These are phyloP conservation scores for Drosophila mauritiana DNA, from an alignment of 1,140 invertebrate genomes.

Conservation along the genomic window DNA sequence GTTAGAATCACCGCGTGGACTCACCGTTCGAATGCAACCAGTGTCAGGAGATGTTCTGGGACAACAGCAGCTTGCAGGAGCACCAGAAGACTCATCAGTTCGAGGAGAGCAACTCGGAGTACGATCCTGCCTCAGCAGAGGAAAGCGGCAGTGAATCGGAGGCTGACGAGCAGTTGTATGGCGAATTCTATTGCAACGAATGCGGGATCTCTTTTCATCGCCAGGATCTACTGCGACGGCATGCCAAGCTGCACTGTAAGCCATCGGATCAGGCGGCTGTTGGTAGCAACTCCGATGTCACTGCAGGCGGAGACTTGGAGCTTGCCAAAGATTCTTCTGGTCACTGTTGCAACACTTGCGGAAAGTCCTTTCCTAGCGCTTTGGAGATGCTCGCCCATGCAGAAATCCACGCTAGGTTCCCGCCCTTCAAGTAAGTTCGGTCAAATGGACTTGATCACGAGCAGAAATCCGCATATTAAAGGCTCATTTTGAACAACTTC, in stretches of 20 bases:
- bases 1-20: constrained; percentile 89
- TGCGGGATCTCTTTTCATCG: constrained; percentile 91
- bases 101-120: constrained; percentile 83
- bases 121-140: constrained; percentile 84
- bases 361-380: constrained; percentile 90
- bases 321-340: constrained; percentile 57
- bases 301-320: constrained; percentile 69
- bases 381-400: constrained; percentile 91
- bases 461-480: not conserved
- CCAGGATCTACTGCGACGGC: constrained; percentile 89
- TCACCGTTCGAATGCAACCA: constrained; percentile 90
- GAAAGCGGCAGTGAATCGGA: constrained; percentile 86
- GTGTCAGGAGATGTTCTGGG: constrained; percentile 92
- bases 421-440: constrained; percentile 85
- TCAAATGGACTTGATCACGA: not conserved
- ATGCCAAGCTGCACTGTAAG: constrained; percentile 86
- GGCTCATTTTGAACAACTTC: not conserved
- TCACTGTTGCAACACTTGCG: constrained; percentile 89
- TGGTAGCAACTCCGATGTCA: constrained; percentile 4
- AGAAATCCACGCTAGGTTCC: constrained; percentile 88
- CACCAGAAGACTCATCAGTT: constrained; percentile 88
- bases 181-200: constrained; percentile 90
- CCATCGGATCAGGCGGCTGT: constrained; percentile 5
- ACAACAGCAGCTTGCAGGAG: constrained; percentile 87
- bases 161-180: constrained; percentile 87